Percentiles rank a stretch among this genome's conserved stretches.
Evolutionary conservation across 2,797 vertebrate genomes (phyloP).

Genomic region (Pseudomugil tenellus): DNA sequence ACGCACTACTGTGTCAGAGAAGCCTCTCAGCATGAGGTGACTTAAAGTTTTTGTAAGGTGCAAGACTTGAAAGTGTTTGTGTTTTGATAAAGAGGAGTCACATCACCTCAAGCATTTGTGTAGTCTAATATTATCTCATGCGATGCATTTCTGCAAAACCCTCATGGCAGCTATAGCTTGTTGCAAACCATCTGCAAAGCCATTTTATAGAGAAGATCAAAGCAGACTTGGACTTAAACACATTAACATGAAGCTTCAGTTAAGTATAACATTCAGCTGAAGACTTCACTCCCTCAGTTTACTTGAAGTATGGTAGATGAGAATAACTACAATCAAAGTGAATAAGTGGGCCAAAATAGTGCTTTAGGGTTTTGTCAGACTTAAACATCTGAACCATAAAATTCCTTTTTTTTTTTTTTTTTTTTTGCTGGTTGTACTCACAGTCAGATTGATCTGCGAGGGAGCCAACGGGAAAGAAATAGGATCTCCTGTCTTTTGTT

Average conservation of each 20-base stretch:
- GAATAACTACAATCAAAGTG: slow-evolving; percentile 11
- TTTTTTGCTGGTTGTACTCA: neutral
- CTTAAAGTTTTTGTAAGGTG: slow-evolving; percentile 16
- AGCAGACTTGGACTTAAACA: neutral
- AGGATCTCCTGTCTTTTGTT: neutral
- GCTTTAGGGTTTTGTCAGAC: slow-evolving; percentile 6
- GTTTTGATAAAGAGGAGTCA: slow-evolving; percentile 22
- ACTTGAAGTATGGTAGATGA: slow-evolving; percentile 2
- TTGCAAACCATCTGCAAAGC: neutral
- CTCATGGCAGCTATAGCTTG: neutral
- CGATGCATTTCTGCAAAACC: neutral
- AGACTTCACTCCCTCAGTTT: slow-evolving; percentile 11
- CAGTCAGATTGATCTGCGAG: neutral
- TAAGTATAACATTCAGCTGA: neutral
- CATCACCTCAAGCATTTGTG: slow-evolving; percentile 31
- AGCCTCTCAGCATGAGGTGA: slow-evolving; percentile 10
- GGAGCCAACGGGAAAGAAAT: neutral
- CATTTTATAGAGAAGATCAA: slow-evolving; percentile 22
- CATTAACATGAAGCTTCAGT: neutral
- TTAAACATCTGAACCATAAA: slow-evolving; percentile 3
- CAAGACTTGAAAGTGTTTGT: slow-evolving; percentile 15
- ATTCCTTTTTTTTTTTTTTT: no score
- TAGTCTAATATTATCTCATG: slow-evolving; percentile 18
- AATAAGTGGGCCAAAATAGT: slow-evolving; percentile 5
- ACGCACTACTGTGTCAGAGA: slow-evolving; percentile 6